Evolutionary conservation across 2,797 vertebrate genomes (phyloP).

Genomic region (Buceros bicornis): DNA sequence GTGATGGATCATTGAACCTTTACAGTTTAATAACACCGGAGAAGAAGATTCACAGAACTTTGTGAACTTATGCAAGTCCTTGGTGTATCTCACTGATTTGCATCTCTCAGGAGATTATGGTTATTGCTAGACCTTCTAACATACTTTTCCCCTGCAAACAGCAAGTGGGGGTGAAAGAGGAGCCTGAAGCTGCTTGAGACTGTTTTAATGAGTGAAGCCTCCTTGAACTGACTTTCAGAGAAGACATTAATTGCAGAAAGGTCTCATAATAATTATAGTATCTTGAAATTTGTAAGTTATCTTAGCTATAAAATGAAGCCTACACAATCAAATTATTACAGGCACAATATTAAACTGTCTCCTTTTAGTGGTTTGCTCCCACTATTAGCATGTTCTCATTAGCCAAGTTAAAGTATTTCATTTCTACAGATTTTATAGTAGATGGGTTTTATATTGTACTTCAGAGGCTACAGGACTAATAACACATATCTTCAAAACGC

Average conservation of each 20-base stretch:
- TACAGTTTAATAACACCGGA: not conserved
- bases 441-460: not conserved
- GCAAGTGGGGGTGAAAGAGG: conserved; percentile 29
- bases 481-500: not conserved
- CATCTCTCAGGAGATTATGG: conserved; percentile 19
- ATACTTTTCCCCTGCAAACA: conserved; percentile 18
- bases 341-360: conserved; percentile 3
- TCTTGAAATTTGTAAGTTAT: conserved; percentile 50
- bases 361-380: conserved; percentile 3
- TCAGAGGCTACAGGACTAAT: not conserved
- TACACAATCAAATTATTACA: conserved; percentile 36
- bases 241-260: conserved; percentile 61
- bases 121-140: conserved; percentile 49
- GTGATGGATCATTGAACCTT: not conserved
- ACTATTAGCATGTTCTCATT: conserved; percentile 45
- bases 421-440: conserved; percentile 35
- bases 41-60: conserved; percentile 18
- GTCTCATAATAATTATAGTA: conserved; percentile 50
- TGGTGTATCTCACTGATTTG: conserved; percentile 17
- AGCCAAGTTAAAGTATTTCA: conserved; percentile 32
- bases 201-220: conserved; percentile 64
- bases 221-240: conserved; percentile 73
- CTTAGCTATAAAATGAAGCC: conserved; percentile 2
- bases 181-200: conserved; percentile 50
- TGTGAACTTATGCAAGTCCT: not conserved